These are phyloP conservation scores for Geotrupes spiniger DNA, from an alignment of 2,888 invertebrate genomes.

Conservation along the genomic window DNA sequence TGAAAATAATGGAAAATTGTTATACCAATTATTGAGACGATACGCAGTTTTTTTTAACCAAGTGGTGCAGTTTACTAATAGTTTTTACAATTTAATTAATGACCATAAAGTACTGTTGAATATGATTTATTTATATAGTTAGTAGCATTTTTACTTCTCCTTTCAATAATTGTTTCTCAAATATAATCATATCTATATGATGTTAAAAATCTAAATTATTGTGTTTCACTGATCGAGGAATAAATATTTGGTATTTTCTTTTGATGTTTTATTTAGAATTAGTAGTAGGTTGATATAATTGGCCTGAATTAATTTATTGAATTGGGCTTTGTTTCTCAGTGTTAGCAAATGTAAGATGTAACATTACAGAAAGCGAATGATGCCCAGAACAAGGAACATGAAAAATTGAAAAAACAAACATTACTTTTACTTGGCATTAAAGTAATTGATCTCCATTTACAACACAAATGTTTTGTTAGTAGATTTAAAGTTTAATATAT, in stretches of 20 bases:
- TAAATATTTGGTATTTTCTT: slow-evolving; percentile 21
- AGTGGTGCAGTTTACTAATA: not conserved
- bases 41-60: not conserved
- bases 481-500: too few relatives aligned
- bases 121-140: not conserved
- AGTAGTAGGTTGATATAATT: too few relatives aligned
- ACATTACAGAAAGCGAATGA: slow-evolving; percentile 97
- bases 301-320: too few relatives aligned
- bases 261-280: slow-evolving; percentile 9
- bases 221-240: slow-evolving; percentile 10
- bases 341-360: too few relatives aligned
- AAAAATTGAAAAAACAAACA: slow-evolving; percentile 91
- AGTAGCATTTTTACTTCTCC: not conserved
- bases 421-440: slow-evolving; percentile 97
- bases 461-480: too few relatives aligned
- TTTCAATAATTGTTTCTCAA: not conserved
- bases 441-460: too few relatives aligned
- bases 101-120: not conserved
- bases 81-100: not conserved
- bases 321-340: too few relatives aligned
- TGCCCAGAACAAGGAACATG: slow-evolving; percentile 94
- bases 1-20: not conserved
- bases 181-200: not conserved
- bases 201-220: slow-evolving; percentile 2
- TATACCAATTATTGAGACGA: not conserved